A percentile compares a stretch with the other conserved stretches of the same genome.
Conservation (phyloP, 2,113 vertebrate species). For the Syngnathus typhle region DNA sequence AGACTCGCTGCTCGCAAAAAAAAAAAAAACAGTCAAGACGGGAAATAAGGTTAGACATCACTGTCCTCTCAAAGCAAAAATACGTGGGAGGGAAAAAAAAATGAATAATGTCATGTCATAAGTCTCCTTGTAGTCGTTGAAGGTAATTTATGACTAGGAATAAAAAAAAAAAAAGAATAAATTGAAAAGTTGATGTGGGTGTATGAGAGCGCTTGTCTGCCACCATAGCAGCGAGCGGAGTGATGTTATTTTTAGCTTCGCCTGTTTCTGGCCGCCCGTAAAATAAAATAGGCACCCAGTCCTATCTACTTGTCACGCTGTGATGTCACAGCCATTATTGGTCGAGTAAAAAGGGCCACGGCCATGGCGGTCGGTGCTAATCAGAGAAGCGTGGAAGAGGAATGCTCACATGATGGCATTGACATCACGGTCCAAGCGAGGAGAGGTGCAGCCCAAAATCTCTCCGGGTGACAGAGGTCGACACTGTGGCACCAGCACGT, state of each 20-base stretch:
- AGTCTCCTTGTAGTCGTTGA: not conserved
- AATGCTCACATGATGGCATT: constrained; percentile 82
- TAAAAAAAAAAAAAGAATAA: constrained; percentile 4
- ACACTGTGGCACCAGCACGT: constrained; percentile 86
- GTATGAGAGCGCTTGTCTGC: too few species aligned
- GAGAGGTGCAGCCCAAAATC: constrained; percentile 91
- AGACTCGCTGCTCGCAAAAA: not conserved
- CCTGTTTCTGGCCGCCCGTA: constrained; percentile 22
- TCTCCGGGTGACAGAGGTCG: constrained; percentile 96
- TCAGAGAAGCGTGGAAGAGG: constrained; percentile 5
- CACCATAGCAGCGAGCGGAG: too few species aligned
- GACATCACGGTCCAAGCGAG: constrained; percentile 72
- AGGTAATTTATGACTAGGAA: not conserved
- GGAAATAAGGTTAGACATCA: too few species aligned
- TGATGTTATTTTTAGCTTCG: constrained; percentile 36
- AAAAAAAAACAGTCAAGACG: not conserved
- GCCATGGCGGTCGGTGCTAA: constrained; percentile 17
- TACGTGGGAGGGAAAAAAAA: not conserved
- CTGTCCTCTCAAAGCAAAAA: too few species aligned
- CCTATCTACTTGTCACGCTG: constrained; percentile 25
- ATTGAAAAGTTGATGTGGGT: not conserved
- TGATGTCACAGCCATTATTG: constrained; percentile 36
- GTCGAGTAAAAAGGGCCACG: constrained; percentile 19
- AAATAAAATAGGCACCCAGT: constrained; percentile 9
- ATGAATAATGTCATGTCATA: not conserved